Evolutionary conservation across 2,797 vertebrate genomes (phyloP).

Genomic region (Malurus leucopterus): DNA sequence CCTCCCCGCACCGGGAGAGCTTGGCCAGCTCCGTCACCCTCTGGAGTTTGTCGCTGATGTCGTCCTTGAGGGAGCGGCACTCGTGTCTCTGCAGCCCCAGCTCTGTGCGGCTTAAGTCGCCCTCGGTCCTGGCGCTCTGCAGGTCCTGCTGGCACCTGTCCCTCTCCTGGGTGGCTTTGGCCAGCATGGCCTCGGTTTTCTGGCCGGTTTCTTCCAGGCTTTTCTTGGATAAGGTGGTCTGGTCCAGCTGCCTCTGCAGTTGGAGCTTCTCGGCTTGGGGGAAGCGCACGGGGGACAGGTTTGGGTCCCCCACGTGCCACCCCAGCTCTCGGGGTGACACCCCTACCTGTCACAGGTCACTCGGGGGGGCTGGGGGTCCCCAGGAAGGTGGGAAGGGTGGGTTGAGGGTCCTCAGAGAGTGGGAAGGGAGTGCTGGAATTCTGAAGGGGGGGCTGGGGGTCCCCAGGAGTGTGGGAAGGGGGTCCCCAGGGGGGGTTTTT

Average conservation of each 20-base stretch:
- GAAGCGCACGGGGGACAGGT: not conserved
- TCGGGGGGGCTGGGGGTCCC: not conserved
- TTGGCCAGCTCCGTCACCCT: not conserved
- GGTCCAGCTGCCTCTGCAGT: not conserved
- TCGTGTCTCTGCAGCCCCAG: not conserved
- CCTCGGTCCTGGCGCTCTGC: rapidly evolving
- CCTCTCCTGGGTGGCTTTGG: not conserved
- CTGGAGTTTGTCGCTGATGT: rapidly evolving
- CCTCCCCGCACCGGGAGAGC: rapidly evolving
- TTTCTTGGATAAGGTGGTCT: not conserved
- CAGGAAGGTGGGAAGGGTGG: not conserved
- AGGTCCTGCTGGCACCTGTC: not conserved
- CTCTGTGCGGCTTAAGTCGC: not conserved
- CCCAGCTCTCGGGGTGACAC: rapidly evolving
- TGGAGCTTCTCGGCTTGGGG: not conserved
- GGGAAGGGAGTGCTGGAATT: not conserved
- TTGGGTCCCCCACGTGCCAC: rapidly evolving
- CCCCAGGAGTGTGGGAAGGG: not conserved
- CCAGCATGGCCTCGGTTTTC: not conserved
- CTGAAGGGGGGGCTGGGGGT: no score
- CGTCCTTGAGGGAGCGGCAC: not conserved
- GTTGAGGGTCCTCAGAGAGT: no score
- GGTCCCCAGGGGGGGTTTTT: no score
- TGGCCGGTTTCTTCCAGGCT: not conserved
- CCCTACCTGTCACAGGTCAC: not conserved